Percentiles rank a stretch among this genome's conserved stretches.
Conservation (phyloP, 2,113 vertebrate species). For the Etia nguti region DNA sequence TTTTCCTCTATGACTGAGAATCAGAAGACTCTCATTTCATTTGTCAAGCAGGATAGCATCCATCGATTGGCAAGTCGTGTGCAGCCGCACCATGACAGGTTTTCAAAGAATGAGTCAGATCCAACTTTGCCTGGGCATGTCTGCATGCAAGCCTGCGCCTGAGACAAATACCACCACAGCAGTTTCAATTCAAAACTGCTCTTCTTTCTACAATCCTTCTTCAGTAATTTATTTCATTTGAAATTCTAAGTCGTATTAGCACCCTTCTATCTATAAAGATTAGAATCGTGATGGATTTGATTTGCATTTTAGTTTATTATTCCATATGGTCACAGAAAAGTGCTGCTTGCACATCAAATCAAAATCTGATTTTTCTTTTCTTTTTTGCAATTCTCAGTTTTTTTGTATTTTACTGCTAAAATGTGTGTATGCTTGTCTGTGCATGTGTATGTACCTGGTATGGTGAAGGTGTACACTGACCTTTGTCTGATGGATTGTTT, state of each 20-base stretch:
- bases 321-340: neutral
- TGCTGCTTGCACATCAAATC: neutral
- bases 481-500: conserved; percentile 69
- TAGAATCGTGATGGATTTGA: neutral
- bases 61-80: conserved; percentile 18
- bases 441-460: neutral
- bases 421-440: neutral
- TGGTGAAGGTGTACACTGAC: conserved; percentile 34
- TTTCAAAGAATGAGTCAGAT: conserved; percentile 1
- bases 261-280: neutral
- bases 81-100: neutral
- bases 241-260: neutral
- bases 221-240: neutral
- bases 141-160: neutral
- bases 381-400: neutral
- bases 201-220: neutral
- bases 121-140: neutral
- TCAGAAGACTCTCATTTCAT: conserved; percentile 20
- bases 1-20: conserved; percentile 15
- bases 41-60: conserved; percentile 13
- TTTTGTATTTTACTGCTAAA: neutral
- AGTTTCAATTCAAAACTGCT: neutral
- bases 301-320: neutral
- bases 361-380: neutral
- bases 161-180: neutral